phyloP scores from a whole-genome alignment of 2,888 invertebrate genomes.

The Pterostichus niger region DNA sequence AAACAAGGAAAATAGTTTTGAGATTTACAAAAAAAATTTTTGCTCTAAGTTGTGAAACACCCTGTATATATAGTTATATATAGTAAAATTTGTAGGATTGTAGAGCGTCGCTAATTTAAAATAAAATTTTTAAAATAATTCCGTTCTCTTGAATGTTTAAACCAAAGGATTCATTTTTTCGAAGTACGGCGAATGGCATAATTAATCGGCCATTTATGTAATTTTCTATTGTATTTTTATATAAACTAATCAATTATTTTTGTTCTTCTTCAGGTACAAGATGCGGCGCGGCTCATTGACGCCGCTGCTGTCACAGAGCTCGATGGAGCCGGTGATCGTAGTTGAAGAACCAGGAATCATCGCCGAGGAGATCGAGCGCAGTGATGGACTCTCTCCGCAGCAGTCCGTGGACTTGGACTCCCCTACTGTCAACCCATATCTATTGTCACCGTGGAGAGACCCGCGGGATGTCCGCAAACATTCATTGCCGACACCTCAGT shows the following conservation, averaged over 20 bases:
- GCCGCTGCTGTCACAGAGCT: conserved; percentile 78
- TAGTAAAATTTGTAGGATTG: no score
- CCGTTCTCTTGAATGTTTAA: no score
- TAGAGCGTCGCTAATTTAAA: no score
- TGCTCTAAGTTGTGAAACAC: no score
- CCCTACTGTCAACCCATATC: conserved; percentile 87
- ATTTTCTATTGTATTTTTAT: no score
- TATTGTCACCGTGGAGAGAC: conserved; percentile 90
- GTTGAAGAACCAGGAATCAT: conserved; percentile 84
- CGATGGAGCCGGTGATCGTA: conserved; percentile 87
- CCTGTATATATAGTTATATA: no score
- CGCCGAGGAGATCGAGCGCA: conserved; percentile 54
- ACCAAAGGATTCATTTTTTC: no score
- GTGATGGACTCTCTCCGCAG: conserved; percentile 76
- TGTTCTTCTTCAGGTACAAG: conserved; percentile 38
- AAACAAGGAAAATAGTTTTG: no score
- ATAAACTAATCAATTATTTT: conserved; percentile 15
- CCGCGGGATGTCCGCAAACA: conserved; percentile 87
- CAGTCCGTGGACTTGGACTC: conserved; percentile 87
- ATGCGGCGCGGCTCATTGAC: conserved; percentile 85
- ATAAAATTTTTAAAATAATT: no score
- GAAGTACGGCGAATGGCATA: no score
- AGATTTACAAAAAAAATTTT: no score
- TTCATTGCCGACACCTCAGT: conserved; percentile 91
- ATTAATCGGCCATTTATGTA: no score